Evolutionary conservation across 2,888 invertebrate genomes (phyloP), one percentile per base, ranked within the genome.

Genomic region (Drosophila subsilvestris): DNA sequence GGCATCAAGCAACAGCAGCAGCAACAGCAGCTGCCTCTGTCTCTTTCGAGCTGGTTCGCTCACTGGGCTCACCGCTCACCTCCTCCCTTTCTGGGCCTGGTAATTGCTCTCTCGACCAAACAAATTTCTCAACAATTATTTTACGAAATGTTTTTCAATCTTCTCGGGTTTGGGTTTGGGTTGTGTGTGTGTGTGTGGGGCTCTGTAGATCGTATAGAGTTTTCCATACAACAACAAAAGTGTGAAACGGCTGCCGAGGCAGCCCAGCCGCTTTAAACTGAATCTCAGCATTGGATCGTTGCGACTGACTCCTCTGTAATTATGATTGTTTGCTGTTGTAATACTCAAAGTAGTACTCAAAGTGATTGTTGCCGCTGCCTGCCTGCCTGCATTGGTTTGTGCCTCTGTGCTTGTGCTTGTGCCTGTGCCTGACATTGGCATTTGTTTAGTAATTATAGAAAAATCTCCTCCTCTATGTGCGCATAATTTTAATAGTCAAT

Each of bases 71-170:
- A 37, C 37, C 22, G 37, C 37, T 37, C 37, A 37, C 14, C 27
- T 27, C 6, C 27, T 37, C 37, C 22, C 67, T 60, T 51, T 51
- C 45, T 70, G 58, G 57, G 50, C 61, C 45, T 25, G 25, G 58
- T 79, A 84, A 79, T 84, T 79, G 72, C 78, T 66, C 65, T 63
- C 51, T 61, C 84, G 75, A 60, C 70, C 83, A 73, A 62, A 86
- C 76, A 77, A 82, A 89, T 86, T 86, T 86, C 86, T 83, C 89
- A 86, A 86, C 86, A 88, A 89, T 89, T 86, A 89, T 82, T 86
- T 89, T 75, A 74, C 65, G 78, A 86, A 88, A 83, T 83, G 80
- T 71, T 86, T 86, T 83, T 88, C 88, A 88, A 84, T 88, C 67
- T 58, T 79, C 69, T 49, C 62, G 44, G 25, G 25, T 27, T 49